Evolutionary conservation across 2,113 vertebrate genomes (phyloP).

Genomic region (Paramormyrops kingsleyae): DNA sequence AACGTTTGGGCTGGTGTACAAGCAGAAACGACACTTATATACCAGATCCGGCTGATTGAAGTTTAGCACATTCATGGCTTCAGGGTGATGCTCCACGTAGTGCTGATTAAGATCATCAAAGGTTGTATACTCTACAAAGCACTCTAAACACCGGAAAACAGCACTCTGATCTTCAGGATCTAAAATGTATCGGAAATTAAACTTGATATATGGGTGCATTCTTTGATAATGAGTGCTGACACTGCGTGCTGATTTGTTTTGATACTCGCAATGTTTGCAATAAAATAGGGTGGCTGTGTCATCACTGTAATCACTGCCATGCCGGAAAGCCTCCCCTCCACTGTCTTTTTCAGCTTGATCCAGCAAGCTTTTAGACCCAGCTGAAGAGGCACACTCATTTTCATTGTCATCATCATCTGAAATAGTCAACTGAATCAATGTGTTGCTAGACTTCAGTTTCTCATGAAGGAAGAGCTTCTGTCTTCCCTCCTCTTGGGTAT

Average conservation of each 20-base stretch:
- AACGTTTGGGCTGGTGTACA: constrained; percentile 66
- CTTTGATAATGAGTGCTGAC: constrained; percentile 77
- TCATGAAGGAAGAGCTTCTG: constrained; percentile 44
- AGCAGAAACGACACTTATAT: constrained; percentile 78
- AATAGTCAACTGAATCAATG: constrained; percentile 70
- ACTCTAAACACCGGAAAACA: constrained; percentile 81
- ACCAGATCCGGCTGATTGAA: constrained; percentile 68
- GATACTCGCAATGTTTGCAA: constrained; percentile 87
- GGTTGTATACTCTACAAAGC: constrained; percentile 77
- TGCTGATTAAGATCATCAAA: constrained; percentile 73
- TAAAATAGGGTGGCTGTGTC: constrained; percentile 59
- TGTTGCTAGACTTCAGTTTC: constrained; percentile 63
- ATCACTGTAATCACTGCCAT: constrained; percentile 55
- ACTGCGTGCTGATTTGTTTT: constrained; percentile 62
- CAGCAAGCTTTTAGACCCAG: constrained; percentile 64
- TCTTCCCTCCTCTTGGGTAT: constrained; percentile 61
- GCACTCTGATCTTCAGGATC: constrained; percentile 73
- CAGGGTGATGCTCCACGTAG: constrained; percentile 73
- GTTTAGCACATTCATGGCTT: constrained; percentile 74
- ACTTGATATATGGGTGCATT: constrained; percentile 79
- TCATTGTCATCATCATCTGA: constrained; percentile 74
- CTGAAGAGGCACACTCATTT: constrained; percentile 63
- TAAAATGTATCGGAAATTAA: constrained; percentile 71
- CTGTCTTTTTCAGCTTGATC: constrained; percentile 22
- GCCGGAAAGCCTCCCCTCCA: constrained; percentile 27